Evolutionary conservation across 2,888 invertebrate genomes (phyloP).

Genomic region (Torymus auratus): DNA sequence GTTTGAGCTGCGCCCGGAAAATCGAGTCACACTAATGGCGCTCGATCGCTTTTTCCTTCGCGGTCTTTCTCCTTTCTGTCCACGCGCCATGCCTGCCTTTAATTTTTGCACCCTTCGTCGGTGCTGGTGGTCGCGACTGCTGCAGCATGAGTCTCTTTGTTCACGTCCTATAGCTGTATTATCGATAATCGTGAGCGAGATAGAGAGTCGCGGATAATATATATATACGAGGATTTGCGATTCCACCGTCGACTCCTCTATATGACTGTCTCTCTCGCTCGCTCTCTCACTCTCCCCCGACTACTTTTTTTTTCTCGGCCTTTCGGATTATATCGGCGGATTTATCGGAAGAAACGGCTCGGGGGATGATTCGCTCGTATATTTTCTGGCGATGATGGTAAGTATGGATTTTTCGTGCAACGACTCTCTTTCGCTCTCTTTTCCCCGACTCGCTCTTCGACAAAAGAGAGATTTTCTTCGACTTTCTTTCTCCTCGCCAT

Average conservation of each 20-base stretch:
- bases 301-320: neutral
- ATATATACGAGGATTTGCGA: conserved; percentile 24
- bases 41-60: conserved; percentile 11
- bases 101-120: conserved; percentile 24
- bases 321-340: conserved; percentile 49
- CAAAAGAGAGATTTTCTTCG: conserved; percentile 34
- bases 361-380: conserved; percentile 51
- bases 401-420: conserved; percentile 52
- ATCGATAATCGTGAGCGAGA: neutral
- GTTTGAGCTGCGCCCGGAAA: neutral
- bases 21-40: conserved; percentile 46
- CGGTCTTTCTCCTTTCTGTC: neutral
- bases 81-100: neutral
- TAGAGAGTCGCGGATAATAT: neutral
- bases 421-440: neutral
- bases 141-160: too few species aligned
- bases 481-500: conserved; percentile 5
- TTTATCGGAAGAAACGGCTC: conserved; percentile 50
- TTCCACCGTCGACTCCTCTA: neutral
- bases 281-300: neutral
- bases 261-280: conserved; percentile 4
- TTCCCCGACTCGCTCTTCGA: neutral
- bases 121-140: neutral
- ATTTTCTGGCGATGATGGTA: conserved; percentile 52
- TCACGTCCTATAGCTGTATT: neutral